phyloP scores from a whole-genome alignment of 2,113 vertebrate species.

The Chlorodrepanis virens region DNA sequence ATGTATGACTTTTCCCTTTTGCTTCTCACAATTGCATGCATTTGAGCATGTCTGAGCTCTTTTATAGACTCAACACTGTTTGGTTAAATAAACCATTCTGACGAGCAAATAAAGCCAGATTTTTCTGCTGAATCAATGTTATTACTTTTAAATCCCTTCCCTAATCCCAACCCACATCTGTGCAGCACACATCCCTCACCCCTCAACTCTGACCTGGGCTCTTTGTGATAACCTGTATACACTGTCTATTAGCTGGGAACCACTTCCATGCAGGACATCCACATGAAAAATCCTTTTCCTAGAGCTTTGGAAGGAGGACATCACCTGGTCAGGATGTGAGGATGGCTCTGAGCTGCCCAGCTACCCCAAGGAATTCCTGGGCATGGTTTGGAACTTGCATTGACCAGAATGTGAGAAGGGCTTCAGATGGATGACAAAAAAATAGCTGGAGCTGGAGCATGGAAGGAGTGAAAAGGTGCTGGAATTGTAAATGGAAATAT shows the following conservation, averaged over 20 bases:
- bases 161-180: neutral
- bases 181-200: fast-evolving
- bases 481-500: neutral
- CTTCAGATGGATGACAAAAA: neutral
- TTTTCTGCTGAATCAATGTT: neutral
- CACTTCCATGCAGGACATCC: neutral
- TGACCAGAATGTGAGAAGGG: neutral
- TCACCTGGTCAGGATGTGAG: neutral
- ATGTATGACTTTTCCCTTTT: neutral
- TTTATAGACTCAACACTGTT: neutral
- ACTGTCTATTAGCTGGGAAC: neutral
- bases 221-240: neutral
- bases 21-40: slow-evolving; percentile 10
- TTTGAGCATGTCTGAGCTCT: slow-evolving; percentile 30
- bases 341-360: neutral
- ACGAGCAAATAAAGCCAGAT: slow-evolving; percentile 5
- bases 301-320: neutral
- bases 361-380: neutral
- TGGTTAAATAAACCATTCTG: slow-evolving; percentile 37
- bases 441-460: neutral
- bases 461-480: neutral
- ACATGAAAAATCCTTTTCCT: neutral
- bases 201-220: neutral
- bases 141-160: neutral
- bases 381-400: neutral